Percentiles rank a stretch among this genome's conserved stretches.
phyloP scores from a whole-genome alignment of 2,113 vertebrate species.

The Toxotes jaculatrix region DNA sequence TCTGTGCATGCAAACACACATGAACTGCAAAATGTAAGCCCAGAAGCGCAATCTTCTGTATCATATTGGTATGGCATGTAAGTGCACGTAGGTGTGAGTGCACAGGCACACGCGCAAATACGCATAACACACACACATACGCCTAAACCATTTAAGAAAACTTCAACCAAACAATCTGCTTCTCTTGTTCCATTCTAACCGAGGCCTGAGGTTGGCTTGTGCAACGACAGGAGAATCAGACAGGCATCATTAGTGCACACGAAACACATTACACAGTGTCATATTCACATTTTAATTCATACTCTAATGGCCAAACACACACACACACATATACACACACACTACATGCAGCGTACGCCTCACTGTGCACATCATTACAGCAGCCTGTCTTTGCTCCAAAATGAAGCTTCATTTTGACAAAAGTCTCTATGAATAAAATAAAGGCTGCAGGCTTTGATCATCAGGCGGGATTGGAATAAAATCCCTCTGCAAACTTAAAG shows the following conservation, averaged over 20 bases:
- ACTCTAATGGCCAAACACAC: constrained; percentile 21
- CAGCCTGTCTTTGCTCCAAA: constrained; percentile 30
- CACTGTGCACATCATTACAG: constrained; percentile 59
- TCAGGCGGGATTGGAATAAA: constrained; percentile 30
- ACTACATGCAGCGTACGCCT: not conserved
- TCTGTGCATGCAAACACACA: not conserved
- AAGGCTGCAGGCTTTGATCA: constrained; percentile 65
- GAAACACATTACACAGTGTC: constrained; percentile 9
- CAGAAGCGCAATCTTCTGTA: not conserved
- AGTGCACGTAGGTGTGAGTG: not conserved
- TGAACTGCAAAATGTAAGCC: not conserved
- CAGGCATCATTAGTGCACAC: constrained; percentile 18
- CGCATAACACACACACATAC: not conserved
- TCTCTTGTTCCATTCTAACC: constrained; percentile 32
- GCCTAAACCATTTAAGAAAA: constrained; percentile 15
- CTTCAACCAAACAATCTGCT: constrained; percentile 29
- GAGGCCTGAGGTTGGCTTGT: constrained; percentile 35
- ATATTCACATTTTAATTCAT: constrained; percentile 49
- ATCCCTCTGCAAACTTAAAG: constrained; percentile 41
- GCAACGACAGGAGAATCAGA: constrained; percentile 23
- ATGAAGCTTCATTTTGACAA: constrained; percentile 47
- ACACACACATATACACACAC: constrained; percentile 12
- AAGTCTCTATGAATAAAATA: constrained; percentile 55
- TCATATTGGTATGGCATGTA: not conserved
- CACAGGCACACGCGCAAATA: not conserved